Evolutionary conservation across 2,888 invertebrate genomes (phyloP).

Genomic region (Apodemia mormo): DNA sequence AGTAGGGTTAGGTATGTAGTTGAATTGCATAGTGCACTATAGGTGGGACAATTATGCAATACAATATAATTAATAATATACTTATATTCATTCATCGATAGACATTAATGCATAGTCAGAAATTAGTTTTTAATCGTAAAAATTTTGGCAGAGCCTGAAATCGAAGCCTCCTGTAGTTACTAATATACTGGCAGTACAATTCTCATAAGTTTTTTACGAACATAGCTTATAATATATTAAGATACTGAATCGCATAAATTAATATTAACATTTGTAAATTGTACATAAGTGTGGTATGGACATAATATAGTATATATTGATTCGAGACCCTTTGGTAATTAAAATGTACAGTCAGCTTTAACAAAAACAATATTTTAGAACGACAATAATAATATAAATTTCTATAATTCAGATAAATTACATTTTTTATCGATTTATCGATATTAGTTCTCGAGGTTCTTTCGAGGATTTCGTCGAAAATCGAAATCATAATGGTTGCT

Average conservation of each 20-base stretch:
- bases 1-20: slow-evolving; percentile 64
- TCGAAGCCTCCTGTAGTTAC: slow-evolving; percentile 12
- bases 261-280: background rate
- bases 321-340: background rate
- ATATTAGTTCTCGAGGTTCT: no score
- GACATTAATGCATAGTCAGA: background rate
- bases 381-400: no score
- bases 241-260: slow-evolving; percentile 14
- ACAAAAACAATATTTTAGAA: background rate
- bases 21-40: slow-evolving; percentile 50
- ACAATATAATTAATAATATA: slow-evolving; percentile 44
- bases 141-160: slow-evolving; percentile 6
- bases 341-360: slow-evolving; percentile 1
- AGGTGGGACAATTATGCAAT: slow-evolving; percentile 79
- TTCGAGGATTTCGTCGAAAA: no score
- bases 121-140: background rate
- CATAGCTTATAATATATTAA: background rate
- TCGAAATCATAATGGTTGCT: no score
- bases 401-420: no score
- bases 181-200: slow-evolving; percentile 12
- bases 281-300: background rate
- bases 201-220: slow-evolving; percentile 10
- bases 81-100: background rate
- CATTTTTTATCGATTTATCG: no score
- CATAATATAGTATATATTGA: background rate